Base-by-base conservation (phyloP, 2,797 vertebrate species). In the Diglossa cyanea region DNA sequence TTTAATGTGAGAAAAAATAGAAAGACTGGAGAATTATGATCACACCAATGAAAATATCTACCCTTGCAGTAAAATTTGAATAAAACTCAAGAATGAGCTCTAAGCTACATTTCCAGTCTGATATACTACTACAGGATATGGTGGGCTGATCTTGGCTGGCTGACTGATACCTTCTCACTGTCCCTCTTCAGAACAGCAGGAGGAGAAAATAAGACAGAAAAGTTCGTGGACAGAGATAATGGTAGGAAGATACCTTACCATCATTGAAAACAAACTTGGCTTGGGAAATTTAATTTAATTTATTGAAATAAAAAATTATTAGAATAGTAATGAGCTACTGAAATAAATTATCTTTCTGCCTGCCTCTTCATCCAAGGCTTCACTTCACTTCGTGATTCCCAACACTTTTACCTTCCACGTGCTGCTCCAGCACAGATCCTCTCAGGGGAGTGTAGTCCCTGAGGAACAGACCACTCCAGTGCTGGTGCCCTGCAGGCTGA, bases 191-290 rank as follows among this genome's bases (percentile, higher is more conserved):
- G 14, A 13, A 75, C 13, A 74, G 17, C 10, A 26, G 16, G 13
- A 13, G 15, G 7, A 75, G 21, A 86, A 83, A 79, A 35, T 35
- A 35, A 39, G 24, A 53, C 3, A 17, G 33, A 42, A 88, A 85
- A 58, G 2, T 16, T 58, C 0, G 0, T 40, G 35, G 33, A 30
- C 7, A 71, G 17, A 85, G 5, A 30, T 33, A 72, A 76, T 17
- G 11, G 28, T 9, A 55, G 9, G 9, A 25, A 65, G 14, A 54
- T 23, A 1, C 0, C 8, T 71, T 16, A 18, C 8, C 35, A 54
- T 25, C 48, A 80, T 20, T 47, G 57, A 62, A 75, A 88, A 44
- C 4, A 75, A 33, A 28, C 16, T 57, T 33, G 37, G 53, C 14
- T 58, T 40, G 9, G 17, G 21, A 78, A 78, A 74, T 42, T 21